Conservation (phyloP, 2,113 vertebrate genomes). For the Poeciliopsis prolifica region DNA sequence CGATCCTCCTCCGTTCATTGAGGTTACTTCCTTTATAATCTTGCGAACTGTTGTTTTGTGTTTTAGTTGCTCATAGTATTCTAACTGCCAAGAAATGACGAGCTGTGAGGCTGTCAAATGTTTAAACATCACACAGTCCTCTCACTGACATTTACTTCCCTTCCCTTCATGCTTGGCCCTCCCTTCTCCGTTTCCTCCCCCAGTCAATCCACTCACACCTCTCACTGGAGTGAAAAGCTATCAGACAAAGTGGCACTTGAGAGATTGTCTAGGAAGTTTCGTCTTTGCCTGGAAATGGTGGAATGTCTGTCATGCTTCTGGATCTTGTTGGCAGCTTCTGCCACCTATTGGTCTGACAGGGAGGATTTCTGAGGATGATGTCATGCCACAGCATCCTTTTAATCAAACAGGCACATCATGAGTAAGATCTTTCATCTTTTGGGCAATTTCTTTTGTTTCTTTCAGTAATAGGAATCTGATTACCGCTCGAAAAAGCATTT, state of each 20-base stretch:
- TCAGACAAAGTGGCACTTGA: constrained; percentile 78
- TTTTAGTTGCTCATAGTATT: constrained; percentile 64
- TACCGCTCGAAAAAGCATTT: neutral
- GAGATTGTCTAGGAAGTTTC: constrained; percentile 71
- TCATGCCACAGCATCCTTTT: constrained; percentile 35
- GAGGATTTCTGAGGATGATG: constrained; percentile 57
- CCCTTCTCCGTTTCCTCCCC: constrained; percentile 40
- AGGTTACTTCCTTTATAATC: constrained; percentile 43
- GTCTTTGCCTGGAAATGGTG: constrained; percentile 70
- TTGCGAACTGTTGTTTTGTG: constrained; percentile 57
- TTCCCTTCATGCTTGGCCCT: constrained; percentile 31
- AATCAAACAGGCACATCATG: constrained; percentile 25
- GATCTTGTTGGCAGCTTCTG: constrained; percentile 70
- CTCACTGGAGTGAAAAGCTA: constrained; percentile 71
- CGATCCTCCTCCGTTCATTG: constrained; percentile 37
- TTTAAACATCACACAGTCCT: constrained; percentile 61
- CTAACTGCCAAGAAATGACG: constrained; percentile 61
- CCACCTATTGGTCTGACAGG: constrained; percentile 77
- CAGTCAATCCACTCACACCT: constrained; percentile 64
- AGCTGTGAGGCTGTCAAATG: constrained; percentile 63
- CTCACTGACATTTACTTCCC: constrained; percentile 66
- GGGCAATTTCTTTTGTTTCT: neutral
- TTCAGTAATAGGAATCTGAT: neutral
- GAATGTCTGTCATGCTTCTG: constrained; percentile 56
- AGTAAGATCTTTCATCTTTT: constrained; percentile 17